Evolutionary conservation across 2,888 invertebrate genomes (phyloP).

Genomic region (Drosophila imparisetae): DNA sequence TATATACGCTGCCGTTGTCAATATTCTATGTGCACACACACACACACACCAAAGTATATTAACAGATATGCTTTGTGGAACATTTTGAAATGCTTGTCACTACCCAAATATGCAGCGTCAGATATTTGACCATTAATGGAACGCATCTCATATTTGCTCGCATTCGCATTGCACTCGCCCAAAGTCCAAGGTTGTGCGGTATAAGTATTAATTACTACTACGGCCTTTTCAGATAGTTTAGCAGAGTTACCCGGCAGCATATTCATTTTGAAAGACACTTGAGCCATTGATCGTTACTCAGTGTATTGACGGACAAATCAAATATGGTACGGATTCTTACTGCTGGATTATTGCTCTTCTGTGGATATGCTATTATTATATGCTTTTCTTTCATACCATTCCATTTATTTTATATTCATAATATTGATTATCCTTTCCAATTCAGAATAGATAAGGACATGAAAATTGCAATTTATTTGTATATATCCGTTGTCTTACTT

Average conservation of each 20-base stretch:
- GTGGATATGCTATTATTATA: background rate
- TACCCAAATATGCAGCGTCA: slow-evolving; percentile 29
- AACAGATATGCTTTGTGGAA: slow-evolving; percentile 8
- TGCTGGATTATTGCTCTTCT: background rate
- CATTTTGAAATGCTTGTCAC: slow-evolving; percentile 8
- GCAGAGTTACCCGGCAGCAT: background rate
- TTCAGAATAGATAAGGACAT: background rate
- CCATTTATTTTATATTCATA: background rate
- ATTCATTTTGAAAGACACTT: background rate
- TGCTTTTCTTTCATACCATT: background rate
- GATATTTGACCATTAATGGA: slow-evolving; percentile 39
- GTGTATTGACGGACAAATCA: background rate
- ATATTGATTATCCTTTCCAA: background rate
- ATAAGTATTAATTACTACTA: slow-evolving; percentile 14
- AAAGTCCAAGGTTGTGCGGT: slow-evolving; percentile 50
- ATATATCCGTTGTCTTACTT: background rate
- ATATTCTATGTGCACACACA: slow-evolving; percentile 23
- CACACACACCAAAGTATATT: background rate
- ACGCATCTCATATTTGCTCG: slow-evolving; percentile 27
- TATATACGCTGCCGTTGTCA: slow-evolving; percentile 18
- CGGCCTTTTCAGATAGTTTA: background rate
- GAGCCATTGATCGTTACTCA: background rate
- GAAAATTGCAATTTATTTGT: background rate
- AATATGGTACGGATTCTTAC: background rate
- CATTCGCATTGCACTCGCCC: slow-evolving; percentile 19